A percentile compares a stretch with the other conserved stretches of the same genome.
Conservation (phyloP, 2,113 vertebrate genomes). For the Raja brachyura region DNA sequence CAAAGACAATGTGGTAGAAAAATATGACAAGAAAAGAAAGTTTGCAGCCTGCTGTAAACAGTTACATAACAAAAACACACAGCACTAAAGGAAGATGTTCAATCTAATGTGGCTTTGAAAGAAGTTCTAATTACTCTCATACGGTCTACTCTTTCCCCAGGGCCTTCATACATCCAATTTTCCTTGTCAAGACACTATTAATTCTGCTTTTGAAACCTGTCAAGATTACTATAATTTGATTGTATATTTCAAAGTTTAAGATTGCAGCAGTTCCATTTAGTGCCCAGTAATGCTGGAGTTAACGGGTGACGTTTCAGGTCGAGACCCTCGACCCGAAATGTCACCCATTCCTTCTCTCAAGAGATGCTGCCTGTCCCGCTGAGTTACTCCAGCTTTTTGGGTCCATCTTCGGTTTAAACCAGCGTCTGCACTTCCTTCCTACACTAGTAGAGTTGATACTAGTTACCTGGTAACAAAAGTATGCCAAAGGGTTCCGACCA, state of each 20-base stretch:
- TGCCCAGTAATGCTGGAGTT: too few species aligned
- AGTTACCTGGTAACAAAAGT: too few species aligned
- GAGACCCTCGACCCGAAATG: too few species aligned
- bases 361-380: too few species aligned
- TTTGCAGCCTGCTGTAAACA: neutral
- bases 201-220: neutral
- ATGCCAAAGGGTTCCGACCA: too few species aligned
- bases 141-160: neutral
- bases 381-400: too few species aligned
- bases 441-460: too few species aligned
- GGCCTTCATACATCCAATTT: neutral
- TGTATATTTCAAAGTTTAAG: neutral
- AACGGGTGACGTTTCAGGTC: too few species aligned
- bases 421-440: too few species aligned
- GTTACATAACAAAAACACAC: neutral
- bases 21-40: neutral
- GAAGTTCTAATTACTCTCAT: neutral
- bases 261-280: neutral
- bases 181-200: neutral
- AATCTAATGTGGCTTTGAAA: neutral
- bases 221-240: neutral
- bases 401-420: too few species aligned
- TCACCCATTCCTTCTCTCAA: too few species aligned
- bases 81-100: neutral
- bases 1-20: neutral